Conservation (phyloP, 1,140 invertebrate genomes). For the Drosophila sulfurigaster region DNA sequence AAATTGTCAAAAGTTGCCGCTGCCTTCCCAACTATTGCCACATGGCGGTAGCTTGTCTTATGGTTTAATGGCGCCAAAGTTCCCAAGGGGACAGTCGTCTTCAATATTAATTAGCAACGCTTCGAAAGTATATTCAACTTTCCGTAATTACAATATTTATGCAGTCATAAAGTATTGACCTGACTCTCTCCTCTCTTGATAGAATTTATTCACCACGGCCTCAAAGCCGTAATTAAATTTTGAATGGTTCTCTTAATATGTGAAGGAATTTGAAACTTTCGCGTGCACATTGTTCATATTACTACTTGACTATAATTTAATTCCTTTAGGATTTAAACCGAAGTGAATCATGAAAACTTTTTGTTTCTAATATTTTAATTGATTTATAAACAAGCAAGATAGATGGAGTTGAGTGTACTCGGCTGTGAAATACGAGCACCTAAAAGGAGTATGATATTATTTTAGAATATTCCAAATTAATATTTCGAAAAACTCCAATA, state of each 20-base stretch:
- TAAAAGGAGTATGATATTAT: too few species aligned
- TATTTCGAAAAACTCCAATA: too few species aligned
- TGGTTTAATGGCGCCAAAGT: slow-evolving; percentile 34
- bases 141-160: slow-evolving; percentile 51
- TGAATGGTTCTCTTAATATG: slow-evolving; percentile 52
- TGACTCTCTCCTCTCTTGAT: neutral
- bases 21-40: slow-evolving; percentile 11
- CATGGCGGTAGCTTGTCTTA: slow-evolving; percentile 11
- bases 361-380: too few species aligned
- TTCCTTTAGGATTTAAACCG: too few species aligned
- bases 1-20: slow-evolving; percentile 70
- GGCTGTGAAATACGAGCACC: too few species aligned
- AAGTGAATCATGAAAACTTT: too few species aligned
- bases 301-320: too few species aligned
- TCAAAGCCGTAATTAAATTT: slow-evolving; percentile 28
- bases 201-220: slow-evolving; percentile 21
- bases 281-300: neutral
- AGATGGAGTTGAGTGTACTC: too few species aligned
- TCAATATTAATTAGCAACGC: slow-evolving; percentile 71
- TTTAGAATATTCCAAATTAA: too few species aligned
- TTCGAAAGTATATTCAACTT: slow-evolving; percentile 53
- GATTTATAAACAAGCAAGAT: too few species aligned
- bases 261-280: slow-evolving; percentile 42
- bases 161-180: slow-evolving; percentile 60
- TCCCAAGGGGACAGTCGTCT: slow-evolving; percentile 36